Evolutionary conservation across 2,113 vertebrate genomes (phyloP).

Genomic region (Stegastes partitus): DNA sequence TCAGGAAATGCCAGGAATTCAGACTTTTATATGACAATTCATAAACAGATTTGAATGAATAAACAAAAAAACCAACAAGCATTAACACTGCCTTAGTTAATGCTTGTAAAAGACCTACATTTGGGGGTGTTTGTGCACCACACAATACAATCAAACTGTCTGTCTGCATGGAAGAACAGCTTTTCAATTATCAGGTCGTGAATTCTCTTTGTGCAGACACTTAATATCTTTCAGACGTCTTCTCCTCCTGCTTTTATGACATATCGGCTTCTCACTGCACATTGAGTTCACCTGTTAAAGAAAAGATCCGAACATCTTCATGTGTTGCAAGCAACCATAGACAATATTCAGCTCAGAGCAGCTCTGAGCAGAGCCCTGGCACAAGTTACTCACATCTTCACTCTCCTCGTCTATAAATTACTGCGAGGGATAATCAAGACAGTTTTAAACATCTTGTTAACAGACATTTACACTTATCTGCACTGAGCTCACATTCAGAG

Average conservation of each 20-base stretch:
- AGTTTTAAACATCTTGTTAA: slow-evolving; percentile 46
- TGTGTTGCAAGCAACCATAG: slow-evolving; percentile 8
- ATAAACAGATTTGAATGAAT: too few species aligned
- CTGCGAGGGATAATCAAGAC: slow-evolving; percentile 15
- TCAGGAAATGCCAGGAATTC: too few species aligned
- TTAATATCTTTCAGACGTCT: background rate
- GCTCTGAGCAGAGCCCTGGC: slow-evolving; percentile 16
- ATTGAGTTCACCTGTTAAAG: background rate
- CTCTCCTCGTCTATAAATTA: slow-evolving; percentile 9
- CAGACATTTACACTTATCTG: slow-evolving; percentile 37
- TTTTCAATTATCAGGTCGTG: background rate
- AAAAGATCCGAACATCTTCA: background rate
- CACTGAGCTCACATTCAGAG: slow-evolving; percentile 12
- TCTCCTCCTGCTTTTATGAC: background rate
- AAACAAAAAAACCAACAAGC: too few species aligned
- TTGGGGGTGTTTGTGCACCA: too few species aligned
- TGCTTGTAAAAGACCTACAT: too few species aligned
- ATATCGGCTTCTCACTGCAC: background rate
- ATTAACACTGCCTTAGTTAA: too few species aligned
- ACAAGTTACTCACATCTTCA: slow-evolving; percentile 26
- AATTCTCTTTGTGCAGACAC: background rate
- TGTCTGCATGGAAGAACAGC: slow-evolving; percentile 12
- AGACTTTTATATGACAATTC: too few species aligned
- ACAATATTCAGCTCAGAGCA: background rate
- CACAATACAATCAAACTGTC: slow-evolving; percentile 1